Conservation (phyloP, 2,888 invertebrate genomes). For the Pristionchus entomophagus region DNA sequence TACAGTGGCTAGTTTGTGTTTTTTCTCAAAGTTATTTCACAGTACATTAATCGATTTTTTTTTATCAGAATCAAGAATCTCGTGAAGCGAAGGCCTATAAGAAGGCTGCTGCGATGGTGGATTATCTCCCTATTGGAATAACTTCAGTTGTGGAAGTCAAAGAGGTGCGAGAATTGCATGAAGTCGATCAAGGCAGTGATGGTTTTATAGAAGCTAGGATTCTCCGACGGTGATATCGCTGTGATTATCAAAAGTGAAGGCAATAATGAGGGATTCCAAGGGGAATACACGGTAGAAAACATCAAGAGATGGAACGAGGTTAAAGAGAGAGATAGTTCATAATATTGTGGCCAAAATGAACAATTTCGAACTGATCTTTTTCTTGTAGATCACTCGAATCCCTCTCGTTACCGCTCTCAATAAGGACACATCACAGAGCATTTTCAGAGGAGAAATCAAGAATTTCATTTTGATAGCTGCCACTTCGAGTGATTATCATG, state of each 20-base stretch:
- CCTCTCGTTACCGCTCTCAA: conserved; percentile 59
- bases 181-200: background rate
- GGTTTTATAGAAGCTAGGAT: conserved; percentile 77
- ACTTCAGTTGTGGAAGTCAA: background rate
- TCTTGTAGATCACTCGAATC: conserved; percentile 40
- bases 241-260: conserved; percentile 88
- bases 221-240: conserved; percentile 85
- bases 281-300: background rate
- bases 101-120: background rate
- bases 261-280: conserved; percentile 74
- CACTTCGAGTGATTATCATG: conserved; percentile 88
- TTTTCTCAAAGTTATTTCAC: too few species aligned
- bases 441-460: conserved; percentile 96
- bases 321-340: too few species aligned
- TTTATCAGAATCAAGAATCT: background rate
- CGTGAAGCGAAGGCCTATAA: background rate
- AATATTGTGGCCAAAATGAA: too few species aligned
- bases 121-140: background rate
- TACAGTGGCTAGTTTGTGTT: too few species aligned
- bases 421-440: conserved; percentile 88
- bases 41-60: background rate
- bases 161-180: background rate
- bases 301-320: conserved; percentile 49
- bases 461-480: conserved; percentile 93
- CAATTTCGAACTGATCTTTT: background rate